Conservation (phyloP, 2,797 vertebrate species). For the Euphonia xanthogaster region DNA sequence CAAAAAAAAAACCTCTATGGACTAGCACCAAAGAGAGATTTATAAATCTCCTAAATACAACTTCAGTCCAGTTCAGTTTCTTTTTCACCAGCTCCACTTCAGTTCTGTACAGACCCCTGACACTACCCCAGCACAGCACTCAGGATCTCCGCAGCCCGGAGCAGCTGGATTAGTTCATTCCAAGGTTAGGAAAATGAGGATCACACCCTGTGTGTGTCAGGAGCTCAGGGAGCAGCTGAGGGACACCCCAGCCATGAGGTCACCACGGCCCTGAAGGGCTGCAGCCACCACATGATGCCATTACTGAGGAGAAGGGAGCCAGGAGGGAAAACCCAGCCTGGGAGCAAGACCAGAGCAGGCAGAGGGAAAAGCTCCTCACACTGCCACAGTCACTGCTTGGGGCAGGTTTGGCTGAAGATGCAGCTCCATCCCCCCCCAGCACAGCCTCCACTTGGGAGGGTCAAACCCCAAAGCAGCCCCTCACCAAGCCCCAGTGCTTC, state of each 20-base stretch:
- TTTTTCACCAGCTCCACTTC: background rate
- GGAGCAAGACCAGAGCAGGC: background rate
- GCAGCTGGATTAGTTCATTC: background rate
- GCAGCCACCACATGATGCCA: background rate
- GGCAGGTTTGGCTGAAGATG: background rate
- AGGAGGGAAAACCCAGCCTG: background rate
- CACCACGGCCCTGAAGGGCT: background rate
- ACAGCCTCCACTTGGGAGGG: background rate
- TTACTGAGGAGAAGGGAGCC: background rate
- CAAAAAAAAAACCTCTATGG: rapidly evolving
- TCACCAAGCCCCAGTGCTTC: background rate
- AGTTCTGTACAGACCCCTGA: background rate
- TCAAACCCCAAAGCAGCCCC: background rate
- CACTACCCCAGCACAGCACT: background rate
- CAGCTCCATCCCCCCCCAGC: background rate
- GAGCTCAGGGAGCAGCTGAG: background rate
- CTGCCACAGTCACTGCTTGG: background rate
- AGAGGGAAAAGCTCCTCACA: background rate
- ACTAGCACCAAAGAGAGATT: constrained; percentile 23
- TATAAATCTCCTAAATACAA: background rate
- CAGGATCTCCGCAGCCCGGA: background rate
- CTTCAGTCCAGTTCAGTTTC: background rate
- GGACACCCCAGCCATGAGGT: background rate
- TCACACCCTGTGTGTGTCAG: background rate
- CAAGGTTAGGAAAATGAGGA: background rate